These are phyloP conservation scores for Cyanoramphus novaezelandiae DNA, from an alignment of 2,113 vertebrate genomes.

Conservation along the genomic window DNA sequence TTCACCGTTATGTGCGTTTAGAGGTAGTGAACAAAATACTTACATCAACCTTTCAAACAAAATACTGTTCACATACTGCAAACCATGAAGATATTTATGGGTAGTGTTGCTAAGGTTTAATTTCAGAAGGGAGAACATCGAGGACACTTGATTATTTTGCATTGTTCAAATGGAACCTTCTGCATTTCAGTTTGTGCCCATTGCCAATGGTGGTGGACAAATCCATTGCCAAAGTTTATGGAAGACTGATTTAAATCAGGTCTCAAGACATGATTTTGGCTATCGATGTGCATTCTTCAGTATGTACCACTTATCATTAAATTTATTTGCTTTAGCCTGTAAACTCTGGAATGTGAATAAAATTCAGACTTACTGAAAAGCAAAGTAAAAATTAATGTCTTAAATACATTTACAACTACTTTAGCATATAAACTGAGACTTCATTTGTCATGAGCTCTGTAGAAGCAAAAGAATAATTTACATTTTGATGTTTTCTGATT, in stretches of 20 bases:
- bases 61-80: not conserved
- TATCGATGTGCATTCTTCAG: not conserved
- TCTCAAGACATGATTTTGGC: not conserved
- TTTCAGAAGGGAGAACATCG: not conserved
- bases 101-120: not conserved
- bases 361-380: not conserved
- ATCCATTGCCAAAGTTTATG: not conserved
- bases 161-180: not conserved
- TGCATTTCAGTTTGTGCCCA: not conserved
- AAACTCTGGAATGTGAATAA: not conserved
- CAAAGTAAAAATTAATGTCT: not conserved
- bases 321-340: not conserved
- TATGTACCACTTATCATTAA: not conserved
- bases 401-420: not conserved
- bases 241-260: not conserved
- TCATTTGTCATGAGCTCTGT: not conserved
- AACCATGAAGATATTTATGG: not conserved
- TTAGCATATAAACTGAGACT: not conserved
- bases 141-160: not conserved
- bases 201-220: not conserved
- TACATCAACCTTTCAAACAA: not conserved
- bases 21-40: not conserved
- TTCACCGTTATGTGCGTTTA: not conserved
- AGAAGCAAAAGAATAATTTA: not conserved
- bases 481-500: not conserved